Evolutionary conservation across 2,888 invertebrate genomes (phyloP), one percentile per base, ranked within the genome.

Genomic region (Molanna angustata): DNA sequence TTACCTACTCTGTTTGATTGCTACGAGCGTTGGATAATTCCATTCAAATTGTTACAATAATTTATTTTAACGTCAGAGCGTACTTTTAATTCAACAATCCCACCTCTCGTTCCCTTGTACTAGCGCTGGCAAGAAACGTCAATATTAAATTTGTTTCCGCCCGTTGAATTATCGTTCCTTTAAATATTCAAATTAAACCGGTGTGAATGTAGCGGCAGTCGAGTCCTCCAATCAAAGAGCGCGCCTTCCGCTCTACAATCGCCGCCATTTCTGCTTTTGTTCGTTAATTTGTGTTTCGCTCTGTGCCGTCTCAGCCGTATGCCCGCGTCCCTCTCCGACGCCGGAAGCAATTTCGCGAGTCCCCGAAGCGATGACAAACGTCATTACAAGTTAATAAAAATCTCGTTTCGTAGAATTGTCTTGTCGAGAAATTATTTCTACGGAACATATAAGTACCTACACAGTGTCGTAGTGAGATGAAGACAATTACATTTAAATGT

Each of bases 351-450:
- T 58, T 56, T 58, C 44, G 42, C 54, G 58, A 58, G 18, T 56
- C 54, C 31, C 13, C 58, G 51, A 58, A 58, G 58, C 58, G 58
- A 56, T 54, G 58, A 58, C 58, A 58, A 58, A 58, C 53, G 58
- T 58, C 58, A 58, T 58, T 58, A 58, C 58, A 41, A 58, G 54
- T 58, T 58, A 58, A 58, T 58, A 58, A 58, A 56, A 58, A 58
- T 58, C 56, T 54, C 54, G 44, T 46, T 46, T 32, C 35, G 46
- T 13, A 19, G 46, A 35, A 46, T 44, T 46, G 46, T 46, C 46
- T 46, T 35, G 33, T 33, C 17, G 46, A 35, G 21, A 35, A 46
- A 46, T 46, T 46, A 46, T 32, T 27, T 11, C 6, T 11, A 11
- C 4, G 27, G 27, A 4, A 27, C n/a, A n/a, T n/a, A n/a, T n/a